Percentiles rank a stretch among this genome's conserved stretches.
Conservation (phyloP, 2,888 invertebrate genomes). For the Molorchus minor region DNA sequence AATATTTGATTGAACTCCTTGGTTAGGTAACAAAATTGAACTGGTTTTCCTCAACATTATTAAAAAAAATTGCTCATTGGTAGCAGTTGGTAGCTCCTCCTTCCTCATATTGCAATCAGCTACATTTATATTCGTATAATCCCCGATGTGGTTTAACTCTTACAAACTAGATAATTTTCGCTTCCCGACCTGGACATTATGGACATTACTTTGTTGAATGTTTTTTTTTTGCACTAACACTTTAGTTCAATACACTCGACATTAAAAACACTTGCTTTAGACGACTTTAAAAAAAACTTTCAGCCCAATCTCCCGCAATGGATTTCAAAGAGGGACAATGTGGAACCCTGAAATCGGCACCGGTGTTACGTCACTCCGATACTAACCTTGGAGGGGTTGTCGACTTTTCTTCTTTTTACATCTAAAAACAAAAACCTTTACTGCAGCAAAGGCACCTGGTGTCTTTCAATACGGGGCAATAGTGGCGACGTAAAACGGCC, state of each 20-base stretch:
- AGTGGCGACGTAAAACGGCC: too few relatives aligned
- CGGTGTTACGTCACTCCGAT: constrained; percentile 69
- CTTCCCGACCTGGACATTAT: not conserved
- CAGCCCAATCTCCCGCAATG: constrained; percentile 69
- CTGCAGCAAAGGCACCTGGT: too few relatives aligned
- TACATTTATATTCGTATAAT: not conserved
- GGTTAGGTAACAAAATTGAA: too few relatives aligned
- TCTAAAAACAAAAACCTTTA: constrained; percentile 65
- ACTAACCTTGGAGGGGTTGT: constrained; percentile 85
- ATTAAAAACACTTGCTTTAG: constrained; percentile 33
- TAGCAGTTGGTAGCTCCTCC: not conserved
- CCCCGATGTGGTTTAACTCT: not conserved
- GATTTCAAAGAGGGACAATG: constrained; percentile 30
- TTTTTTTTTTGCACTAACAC: constrained; percentile 15
- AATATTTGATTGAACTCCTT: too few relatives aligned
- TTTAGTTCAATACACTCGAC: constrained; percentile 27
- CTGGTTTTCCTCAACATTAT: too few relatives aligned
- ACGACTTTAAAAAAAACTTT: constrained; percentile 39
- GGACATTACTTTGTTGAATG: not conserved
- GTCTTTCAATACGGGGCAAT: too few relatives aligned
- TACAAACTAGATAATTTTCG: too few relatives aligned
- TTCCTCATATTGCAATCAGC: not conserved
- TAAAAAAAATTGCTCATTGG: too few relatives aligned
- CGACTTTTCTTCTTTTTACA: constrained; percentile 86
- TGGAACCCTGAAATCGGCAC: constrained; percentile 61